Evolutionary conservation across 2,113 vertebrate species (phyloP).

Genomic region (Pterocles gutturalis): DNA sequence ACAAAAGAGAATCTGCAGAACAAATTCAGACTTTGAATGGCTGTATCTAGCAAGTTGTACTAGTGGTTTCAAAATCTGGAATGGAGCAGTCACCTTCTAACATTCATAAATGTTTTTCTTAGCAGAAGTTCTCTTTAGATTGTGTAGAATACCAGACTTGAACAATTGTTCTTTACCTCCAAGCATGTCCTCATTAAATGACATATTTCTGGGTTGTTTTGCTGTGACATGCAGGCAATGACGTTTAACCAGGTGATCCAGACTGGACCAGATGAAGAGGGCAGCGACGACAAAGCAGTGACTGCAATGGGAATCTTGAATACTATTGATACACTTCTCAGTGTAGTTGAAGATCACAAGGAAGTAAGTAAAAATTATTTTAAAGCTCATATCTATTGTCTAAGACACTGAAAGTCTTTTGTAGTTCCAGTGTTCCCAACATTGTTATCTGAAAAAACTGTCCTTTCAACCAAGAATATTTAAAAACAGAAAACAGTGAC

Average conservation of each 20-base stretch:
- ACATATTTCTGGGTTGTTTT: neutral
- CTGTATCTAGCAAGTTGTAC: neutral
- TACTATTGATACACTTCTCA: slow-evolving; percentile 97
- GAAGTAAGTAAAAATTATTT: slow-evolving; percentile 82
- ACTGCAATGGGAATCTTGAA: slow-evolving; percentile 99
- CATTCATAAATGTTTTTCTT: neutral
- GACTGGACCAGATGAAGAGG: slow-evolving; percentile 97
- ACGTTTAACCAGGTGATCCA: slow-evolving; percentile 99
- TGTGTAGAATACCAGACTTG: neutral
- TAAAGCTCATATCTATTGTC: neutral
- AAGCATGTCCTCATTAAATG: neutral
- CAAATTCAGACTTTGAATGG: neutral
- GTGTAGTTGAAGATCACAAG: slow-evolving; percentile 99
- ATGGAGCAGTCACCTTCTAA: neutral
- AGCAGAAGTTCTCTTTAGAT: neutral
- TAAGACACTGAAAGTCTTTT: neutral
- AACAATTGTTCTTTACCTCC: neutral
- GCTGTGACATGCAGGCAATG: slow-evolving; percentile 85
- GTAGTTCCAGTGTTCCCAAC: neutral
- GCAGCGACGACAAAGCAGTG: slow-evolving; percentile 98
- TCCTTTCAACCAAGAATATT: neutral
- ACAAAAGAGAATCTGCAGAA: neutral
- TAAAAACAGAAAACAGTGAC: neutral
- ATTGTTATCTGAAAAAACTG: neutral
- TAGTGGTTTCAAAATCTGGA: neutral